A percentile compares a stretch with the other conserved stretches of the same genome.
phyloP scores from a whole-genome alignment of 2,113 vertebrate species.

The Cinclus mexicanus region DNA sequence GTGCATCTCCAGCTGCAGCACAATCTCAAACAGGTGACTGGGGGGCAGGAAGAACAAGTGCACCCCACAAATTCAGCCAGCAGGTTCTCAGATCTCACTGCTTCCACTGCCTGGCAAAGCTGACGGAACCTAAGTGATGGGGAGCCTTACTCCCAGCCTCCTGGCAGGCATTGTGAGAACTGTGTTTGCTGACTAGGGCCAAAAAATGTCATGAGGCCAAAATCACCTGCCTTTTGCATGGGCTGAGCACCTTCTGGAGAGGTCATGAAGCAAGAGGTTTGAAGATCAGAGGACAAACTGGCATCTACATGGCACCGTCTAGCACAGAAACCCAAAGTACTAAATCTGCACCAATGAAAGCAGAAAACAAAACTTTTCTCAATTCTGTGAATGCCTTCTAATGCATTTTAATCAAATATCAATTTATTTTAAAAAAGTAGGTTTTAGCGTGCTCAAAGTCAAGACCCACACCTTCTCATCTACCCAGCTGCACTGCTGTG shows the following conservation, averaged over 20 bases:
- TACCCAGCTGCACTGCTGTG: not conserved
- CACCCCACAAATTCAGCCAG: not conserved
- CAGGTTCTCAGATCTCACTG: not conserved
- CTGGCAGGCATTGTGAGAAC: not conserved
- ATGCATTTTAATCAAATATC: not conserved
- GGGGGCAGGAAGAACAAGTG: not conserved
- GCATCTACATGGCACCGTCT: not conserved
- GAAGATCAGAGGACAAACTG: not conserved
- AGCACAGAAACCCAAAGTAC: not conserved
- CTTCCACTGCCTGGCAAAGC: not conserved
- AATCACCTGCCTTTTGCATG: not conserved
- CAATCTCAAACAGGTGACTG: not conserved
- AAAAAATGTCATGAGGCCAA: not conserved
- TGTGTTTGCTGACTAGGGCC: not conserved
- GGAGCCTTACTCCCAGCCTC: not conserved
- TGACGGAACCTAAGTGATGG: not conserved
- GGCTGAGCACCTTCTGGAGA: not conserved
- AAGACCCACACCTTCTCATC: not conserved
- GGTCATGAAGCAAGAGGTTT: not conserved
- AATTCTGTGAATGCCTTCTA: not conserved
- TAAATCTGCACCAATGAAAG: not conserved
- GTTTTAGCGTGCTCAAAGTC: not conserved
- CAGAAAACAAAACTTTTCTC: not conserved
- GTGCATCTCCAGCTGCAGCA: not conserved
- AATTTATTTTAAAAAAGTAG: too few species aligned